Evolutionary conservation across 2,113 vertebrate genomes (phyloP), one percentile per base, ranked within the genome.

Genomic region (Lamprologus ornatipinnis): DNA sequence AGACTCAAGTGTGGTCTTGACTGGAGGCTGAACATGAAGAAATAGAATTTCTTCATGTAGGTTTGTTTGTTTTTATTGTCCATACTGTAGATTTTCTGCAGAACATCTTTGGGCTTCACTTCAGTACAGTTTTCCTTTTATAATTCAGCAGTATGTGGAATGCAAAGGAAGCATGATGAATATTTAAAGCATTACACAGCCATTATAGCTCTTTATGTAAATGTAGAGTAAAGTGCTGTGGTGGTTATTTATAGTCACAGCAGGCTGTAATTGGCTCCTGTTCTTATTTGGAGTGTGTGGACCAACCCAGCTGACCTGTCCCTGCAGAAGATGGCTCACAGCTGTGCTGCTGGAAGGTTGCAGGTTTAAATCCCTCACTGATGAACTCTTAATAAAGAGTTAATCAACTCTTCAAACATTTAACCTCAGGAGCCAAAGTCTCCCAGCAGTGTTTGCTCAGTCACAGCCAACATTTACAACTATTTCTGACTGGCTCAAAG

Each of bases 151-250:
- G 5, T n/a, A 81, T n/a, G 26, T 78, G 73, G 45, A 70, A 85
- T 40, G 54, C 58, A 83, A 87, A 83, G 54, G 42, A 65, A 28
- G 55, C 45, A 3, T 40, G 80, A 93, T 94, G 89, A 91, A 93
- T 93, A 91, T 94, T 94, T 94, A 85, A 90, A 82, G 33, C 85
- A 82, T 90, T 82, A 88, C 81, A 58, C 3, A 23, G 79, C 88
- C 91, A 91, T 94, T 87, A 94, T 82, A 68, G 84, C 85, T 84
- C 78, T 89, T 92, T 87, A 93, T 92, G 89, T 86, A 92, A 89
- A 93, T 89, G 83, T 19, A 8, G 33, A 9, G 45, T 49, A 82
- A 88, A 93, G 92, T 88, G 90, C 92, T 81, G 85, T 15, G 42
- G 35, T 33, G 81, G 75, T 73, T 93, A 91, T 90, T 94, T 90